Percentiles rank a stretch among this genome's conserved stretches.
Conservation (phyloP, 2,888 invertebrate species). For the Sarcophaga rosellei region DNA sequence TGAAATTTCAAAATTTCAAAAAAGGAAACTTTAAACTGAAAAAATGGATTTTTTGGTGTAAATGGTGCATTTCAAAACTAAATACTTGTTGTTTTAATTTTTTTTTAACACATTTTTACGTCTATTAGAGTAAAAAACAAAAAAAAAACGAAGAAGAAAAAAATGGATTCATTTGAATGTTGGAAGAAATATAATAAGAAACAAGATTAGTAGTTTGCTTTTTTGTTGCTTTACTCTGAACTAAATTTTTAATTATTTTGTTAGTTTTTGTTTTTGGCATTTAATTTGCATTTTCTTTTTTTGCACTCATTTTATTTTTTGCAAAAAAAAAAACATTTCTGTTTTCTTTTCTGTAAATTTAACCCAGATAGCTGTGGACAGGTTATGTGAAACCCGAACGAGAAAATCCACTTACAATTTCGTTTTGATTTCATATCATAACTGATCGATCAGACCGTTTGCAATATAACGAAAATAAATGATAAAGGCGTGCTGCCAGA, state of each 20-base stretch:
- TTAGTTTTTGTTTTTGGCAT: constrained; percentile 33
- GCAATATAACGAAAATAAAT: constrained; percentile 42
- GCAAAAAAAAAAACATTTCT: constrained; percentile 4
- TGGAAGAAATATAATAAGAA: constrained; percentile 21
- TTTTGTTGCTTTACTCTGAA: constrained; percentile 40
- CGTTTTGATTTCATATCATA: constrained; percentile 55
- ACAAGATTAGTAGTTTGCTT: constrained; percentile 30
- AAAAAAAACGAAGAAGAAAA: neutral
- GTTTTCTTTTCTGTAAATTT: constrained; percentile 63
- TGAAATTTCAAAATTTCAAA: too few relatives aligned
- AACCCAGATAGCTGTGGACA: constrained; percentile 65
- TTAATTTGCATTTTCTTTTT: constrained; percentile 25
- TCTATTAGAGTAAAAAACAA: neutral
- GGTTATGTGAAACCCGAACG: constrained; percentile 63
- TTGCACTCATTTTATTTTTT: constrained; percentile 33
- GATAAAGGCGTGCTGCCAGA: constrained; percentile 28
- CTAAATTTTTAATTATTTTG: constrained; percentile 49
- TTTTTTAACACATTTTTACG: constrained; percentile 25
- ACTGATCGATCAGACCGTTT: constrained; percentile 53
- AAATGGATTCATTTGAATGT: constrained; percentile 11
- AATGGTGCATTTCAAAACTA: too few relatives aligned
- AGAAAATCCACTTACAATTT: constrained; percentile 70
- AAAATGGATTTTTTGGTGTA: too few relatives aligned
- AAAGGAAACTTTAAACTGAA: too few relatives aligned
- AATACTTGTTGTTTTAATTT: neutral